Evolutionary conservation across 2,797 vertebrate species (phyloP).

Genomic region (Hephaestus fuliginosus): DNA sequence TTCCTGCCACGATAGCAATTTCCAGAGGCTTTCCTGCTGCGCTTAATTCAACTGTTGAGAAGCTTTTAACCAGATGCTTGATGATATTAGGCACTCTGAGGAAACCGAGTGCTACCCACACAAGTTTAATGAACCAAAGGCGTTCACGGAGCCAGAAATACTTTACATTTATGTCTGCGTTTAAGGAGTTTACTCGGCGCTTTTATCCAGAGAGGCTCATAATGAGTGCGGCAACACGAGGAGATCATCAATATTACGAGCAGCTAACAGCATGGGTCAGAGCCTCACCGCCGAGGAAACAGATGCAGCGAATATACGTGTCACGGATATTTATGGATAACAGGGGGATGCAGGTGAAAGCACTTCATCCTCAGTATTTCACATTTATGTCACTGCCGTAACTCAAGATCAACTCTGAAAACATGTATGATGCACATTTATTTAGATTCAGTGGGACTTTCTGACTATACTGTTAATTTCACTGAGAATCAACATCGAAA

Average conservation of each 20-base stretch:
- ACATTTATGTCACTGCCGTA: too few species aligned
- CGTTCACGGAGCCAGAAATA: constrained; percentile 54
- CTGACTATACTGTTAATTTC: too few species aligned
- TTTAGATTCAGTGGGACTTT: too few species aligned
- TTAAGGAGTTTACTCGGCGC: constrained; percentile 20
- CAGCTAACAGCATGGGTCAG: constrained; percentile 29
- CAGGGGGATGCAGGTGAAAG: neutral
- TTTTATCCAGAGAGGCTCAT: constrained; percentile 33
- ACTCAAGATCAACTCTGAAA: too few species aligned
- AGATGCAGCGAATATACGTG: neutral
- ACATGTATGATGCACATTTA: too few species aligned
- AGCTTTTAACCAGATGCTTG: constrained; percentile 78
- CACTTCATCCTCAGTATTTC: too few species aligned
- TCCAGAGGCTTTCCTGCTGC: constrained; percentile 77
- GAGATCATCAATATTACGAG: constrained; percentile 35
- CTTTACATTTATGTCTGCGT: constrained; percentile 38
- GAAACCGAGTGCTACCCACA: constrained; percentile 50
- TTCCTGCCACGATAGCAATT: constrained; percentile 73
- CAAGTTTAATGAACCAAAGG: constrained; percentile 64
- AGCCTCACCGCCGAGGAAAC: neutral
- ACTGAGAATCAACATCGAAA: too few species aligned
- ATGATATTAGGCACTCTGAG: constrained; percentile 48
- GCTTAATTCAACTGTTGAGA: constrained; percentile 81
- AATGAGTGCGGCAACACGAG: constrained; percentile 33
- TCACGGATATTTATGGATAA: neutral